A percentile compares a stretch with the other conserved stretches of the same genome.
Conservation (phyloP, 2,797 vertebrate species). For the Otolemur crassicaudatus region DNA sequence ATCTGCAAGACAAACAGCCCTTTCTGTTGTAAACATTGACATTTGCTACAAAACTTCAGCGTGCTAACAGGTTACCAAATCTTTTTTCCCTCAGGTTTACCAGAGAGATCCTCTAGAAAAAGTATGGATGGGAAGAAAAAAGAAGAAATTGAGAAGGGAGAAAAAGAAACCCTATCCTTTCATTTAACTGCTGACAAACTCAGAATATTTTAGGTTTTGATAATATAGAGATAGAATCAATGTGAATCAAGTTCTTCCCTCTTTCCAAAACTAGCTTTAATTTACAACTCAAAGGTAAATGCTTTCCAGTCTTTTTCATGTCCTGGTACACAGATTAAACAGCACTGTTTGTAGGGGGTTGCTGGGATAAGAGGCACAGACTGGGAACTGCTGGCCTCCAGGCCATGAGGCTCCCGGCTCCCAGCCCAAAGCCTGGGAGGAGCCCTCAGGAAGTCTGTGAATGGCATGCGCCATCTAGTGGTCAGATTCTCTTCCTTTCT, state of each 20-base stretch:
- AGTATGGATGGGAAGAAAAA: background rate
- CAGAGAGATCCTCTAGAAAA: background rate
- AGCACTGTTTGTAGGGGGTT: background rate
- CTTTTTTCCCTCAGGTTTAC: background rate
- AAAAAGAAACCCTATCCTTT: background rate
- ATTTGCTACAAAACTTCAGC: background rate
- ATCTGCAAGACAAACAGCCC: background rate
- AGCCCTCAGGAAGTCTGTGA: background rate
- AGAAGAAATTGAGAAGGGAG: background rate
- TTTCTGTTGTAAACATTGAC: background rate
- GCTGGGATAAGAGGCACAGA: too few relatives aligned
- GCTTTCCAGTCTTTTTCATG: background rate
- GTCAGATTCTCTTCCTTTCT: background rate
- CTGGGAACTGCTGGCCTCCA: background rate
- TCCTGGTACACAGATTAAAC: too few relatives aligned
- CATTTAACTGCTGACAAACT: background rate
- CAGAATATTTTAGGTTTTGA: background rate
- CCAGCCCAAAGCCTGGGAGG: fast-evolving
- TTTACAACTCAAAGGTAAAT: background rate
- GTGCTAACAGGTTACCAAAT: background rate
- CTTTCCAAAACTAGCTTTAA: background rate
- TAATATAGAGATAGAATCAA: background rate
- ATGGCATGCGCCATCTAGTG: background rate
- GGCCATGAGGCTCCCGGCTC: fast-evolving
- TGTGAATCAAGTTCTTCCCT: background rate